A percentile compares a stretch with the other conserved stretches of the same genome.
phyloP scores from a whole-genome alignment of 64 coral and sea anemone species.

The Actinia equina region DNA sequence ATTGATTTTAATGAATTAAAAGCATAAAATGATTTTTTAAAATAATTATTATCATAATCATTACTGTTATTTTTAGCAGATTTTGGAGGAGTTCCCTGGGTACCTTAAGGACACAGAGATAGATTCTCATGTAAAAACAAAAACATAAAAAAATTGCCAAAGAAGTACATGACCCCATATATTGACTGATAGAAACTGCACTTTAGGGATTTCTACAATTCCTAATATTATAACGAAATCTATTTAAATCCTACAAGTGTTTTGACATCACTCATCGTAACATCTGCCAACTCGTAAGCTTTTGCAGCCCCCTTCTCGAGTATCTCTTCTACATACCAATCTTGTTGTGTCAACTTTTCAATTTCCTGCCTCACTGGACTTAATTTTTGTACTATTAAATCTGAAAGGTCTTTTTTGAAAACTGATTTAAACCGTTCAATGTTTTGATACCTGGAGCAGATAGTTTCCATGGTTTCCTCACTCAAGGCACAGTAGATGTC shows the following conservation, averaged over 20 bases:
- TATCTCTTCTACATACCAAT: conserved; percentile 45
- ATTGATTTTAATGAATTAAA: too few species aligned
- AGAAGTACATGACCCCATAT: too few species aligned
- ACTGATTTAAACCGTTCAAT: conserved; percentile 47
- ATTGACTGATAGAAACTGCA: too few species aligned
- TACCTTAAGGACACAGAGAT: too few species aligned
- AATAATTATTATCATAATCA: too few species aligned
- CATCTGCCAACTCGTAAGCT: conserved; percentile 46
- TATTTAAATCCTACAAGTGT: conserved; percentile 61
- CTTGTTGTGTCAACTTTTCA: conserved; percentile 16
- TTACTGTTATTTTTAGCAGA: too few species aligned
- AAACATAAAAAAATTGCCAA: too few species aligned
- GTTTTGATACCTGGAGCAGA: conserved; percentile 64
- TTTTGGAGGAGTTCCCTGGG: too few species aligned
- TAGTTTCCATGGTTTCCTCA: conserved; percentile 16
- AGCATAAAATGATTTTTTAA: too few species aligned
- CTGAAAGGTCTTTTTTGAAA: conserved; percentile 66
- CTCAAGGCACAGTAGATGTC: conserved; percentile 71
- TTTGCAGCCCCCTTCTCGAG: conserved; percentile 37
- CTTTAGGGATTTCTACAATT: too few species aligned
- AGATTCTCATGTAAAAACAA: too few species aligned
- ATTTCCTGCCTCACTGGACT: conserved; percentile 30
- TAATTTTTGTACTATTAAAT: conserved; percentile 50
- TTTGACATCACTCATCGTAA: conserved; percentile 44
- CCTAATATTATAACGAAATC: background rate